Evolutionary conservation across 2,113 vertebrate species (phyloP).

Genomic region (Siphamia tubifer): DNA sequence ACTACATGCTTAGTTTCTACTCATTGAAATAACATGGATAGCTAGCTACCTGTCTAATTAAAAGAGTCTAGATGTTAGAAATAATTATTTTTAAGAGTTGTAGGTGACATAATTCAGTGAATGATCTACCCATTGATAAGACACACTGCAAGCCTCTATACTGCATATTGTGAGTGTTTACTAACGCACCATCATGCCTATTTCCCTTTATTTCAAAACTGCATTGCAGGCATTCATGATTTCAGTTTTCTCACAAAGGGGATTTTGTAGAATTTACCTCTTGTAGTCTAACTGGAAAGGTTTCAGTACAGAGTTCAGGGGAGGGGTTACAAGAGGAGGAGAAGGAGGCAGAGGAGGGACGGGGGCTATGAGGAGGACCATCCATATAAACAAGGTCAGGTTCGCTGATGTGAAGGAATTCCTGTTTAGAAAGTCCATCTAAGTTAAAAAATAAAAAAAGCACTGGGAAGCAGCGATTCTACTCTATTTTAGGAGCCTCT

Average conservation of each 20-base stretch:
- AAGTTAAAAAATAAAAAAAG: constrained; percentile 23
- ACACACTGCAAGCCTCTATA: constrained; percentile 19
- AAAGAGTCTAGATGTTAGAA: too few relatives aligned
- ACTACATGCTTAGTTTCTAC: background rate
- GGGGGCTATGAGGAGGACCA: constrained; percentile 72
- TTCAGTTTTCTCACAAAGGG: background rate
- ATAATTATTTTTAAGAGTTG: too few relatives aligned
- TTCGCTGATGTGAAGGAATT: constrained; percentile 85
- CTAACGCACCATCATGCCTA: constrained; percentile 12
- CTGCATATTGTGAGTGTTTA: constrained; percentile 4
- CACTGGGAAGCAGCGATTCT: background rate
- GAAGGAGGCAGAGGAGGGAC: constrained; percentile 71
- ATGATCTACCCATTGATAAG: background rate
- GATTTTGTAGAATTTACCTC: constrained; percentile 83
- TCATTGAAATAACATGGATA: too few relatives aligned
- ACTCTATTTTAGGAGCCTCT: background rate
- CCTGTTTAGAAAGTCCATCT: constrained; percentile 81
- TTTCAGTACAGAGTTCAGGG: constrained; percentile 70
- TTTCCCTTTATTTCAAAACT: background rate
- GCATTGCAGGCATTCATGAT: constrained; percentile 2
- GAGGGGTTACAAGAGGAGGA: constrained; percentile 77
- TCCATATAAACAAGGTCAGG: constrained; percentile 81
- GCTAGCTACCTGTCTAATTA: too few relatives aligned
- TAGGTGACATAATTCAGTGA: too few relatives aligned
- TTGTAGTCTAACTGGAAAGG: constrained; percentile 80